Conservation (phyloP, 2,113 vertebrate species). For the Apus apus region DNA sequence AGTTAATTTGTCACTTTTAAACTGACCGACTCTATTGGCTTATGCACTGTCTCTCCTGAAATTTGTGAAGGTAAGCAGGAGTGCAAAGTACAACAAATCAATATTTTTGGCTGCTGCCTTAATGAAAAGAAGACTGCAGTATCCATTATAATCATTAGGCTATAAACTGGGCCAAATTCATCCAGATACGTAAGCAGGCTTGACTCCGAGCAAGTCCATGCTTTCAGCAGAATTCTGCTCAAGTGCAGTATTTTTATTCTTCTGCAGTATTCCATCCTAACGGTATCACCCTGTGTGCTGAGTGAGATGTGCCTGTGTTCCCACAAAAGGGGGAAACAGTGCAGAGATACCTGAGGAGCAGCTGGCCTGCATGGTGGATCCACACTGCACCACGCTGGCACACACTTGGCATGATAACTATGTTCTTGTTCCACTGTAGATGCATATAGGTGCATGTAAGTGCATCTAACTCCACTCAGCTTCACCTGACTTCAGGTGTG, state of each 20-base stretch:
- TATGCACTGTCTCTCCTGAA: constrained; percentile 11
- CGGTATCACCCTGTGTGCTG: background rate
- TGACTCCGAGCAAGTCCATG: background rate
- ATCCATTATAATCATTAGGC: constrained; percentile 56
- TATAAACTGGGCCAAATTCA: constrained; percentile 40
- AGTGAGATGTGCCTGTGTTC: background rate
- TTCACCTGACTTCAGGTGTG: background rate
- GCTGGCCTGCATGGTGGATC: background rate
- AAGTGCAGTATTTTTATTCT: background rate
- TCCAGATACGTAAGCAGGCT: background rate
- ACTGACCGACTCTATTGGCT: constrained; percentile 51
- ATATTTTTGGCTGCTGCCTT: constrained; percentile 56
- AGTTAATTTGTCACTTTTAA: constrained; percentile 60
- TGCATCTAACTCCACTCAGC: background rate
- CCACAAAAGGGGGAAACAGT: fast-evolving
- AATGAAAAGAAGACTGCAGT: constrained; percentile 53
- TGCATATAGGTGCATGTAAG: too few species aligned
- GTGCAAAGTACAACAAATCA: constrained; percentile 34
- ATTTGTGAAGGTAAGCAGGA: constrained; percentile 63
- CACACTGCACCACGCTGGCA: background rate
- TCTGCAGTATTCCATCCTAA: background rate
- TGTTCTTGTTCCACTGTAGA: background rate
- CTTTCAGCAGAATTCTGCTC: constrained; percentile 1
- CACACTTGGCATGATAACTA: fast-evolving
- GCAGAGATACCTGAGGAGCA: background rate